Conservation (phyloP, 53 echinoderm and acorn worm species). For the Arbacia lixula region DNA sequence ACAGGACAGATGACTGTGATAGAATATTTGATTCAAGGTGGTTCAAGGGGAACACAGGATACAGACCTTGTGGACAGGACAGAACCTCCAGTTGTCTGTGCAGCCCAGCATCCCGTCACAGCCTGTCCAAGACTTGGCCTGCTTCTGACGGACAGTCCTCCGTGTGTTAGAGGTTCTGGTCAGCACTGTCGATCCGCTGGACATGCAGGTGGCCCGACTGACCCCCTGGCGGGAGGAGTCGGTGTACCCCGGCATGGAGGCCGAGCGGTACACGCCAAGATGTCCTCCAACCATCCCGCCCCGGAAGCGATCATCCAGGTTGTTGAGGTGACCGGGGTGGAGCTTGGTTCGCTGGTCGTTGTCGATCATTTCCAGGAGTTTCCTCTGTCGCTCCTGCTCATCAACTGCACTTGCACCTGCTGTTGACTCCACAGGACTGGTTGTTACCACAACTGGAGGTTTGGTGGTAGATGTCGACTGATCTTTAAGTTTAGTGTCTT, state of each 20-base stretch:
- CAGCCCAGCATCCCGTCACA: slow-evolving; percentile 24
- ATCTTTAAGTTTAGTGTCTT: no score
- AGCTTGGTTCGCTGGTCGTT: slow-evolving; percentile 33
- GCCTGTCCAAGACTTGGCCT: slow-evolving; percentile 34
- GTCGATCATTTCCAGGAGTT: slow-evolving; percentile 52
- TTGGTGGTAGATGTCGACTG: no score
- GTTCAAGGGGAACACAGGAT: no score
- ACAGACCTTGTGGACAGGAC: slow-evolving; percentile 55
- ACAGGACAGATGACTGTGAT: no score
- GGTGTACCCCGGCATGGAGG: slow-evolving; percentile 51
- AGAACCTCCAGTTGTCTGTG: slow-evolving; percentile 30
- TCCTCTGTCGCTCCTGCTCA: no score
- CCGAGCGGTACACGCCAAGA: slow-evolving; percentile 45
- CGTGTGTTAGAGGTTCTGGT: slow-evolving; percentile 40
- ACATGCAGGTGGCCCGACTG: slow-evolving; percentile 50
- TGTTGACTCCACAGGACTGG: no score
- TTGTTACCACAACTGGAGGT: no score
- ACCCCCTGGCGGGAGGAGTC: slow-evolving; percentile 38
- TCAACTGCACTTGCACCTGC: no score
- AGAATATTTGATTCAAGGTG: no score
- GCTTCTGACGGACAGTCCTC: slow-evolving; percentile 43
- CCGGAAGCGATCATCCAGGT: slow-evolving; percentile 24
- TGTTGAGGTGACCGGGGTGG: neutral
- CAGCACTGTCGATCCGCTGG: neutral
- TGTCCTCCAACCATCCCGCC: slow-evolving; percentile 54